A percentile compares a stretch with the other conserved stretches of the same genome.
Evolutionary conservation across 2,113 vertebrate genomes (phyloP).

Genomic region (Psettodes erumei): DNA sequence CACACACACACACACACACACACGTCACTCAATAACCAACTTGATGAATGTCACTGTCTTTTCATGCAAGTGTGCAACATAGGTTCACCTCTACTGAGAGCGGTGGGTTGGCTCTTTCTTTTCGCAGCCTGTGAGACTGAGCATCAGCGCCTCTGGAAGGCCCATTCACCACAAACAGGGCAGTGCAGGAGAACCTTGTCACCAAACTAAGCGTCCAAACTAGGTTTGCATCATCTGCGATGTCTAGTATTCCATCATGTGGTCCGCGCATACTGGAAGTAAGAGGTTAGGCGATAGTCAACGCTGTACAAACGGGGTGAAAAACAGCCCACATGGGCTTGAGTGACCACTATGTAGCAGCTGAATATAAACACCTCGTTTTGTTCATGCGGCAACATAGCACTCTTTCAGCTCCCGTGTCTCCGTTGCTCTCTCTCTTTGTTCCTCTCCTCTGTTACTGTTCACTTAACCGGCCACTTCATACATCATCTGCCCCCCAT

Average conservation of each 20-base stretch:
- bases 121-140: conserved; percentile 17
- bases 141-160: conserved; percentile 44
- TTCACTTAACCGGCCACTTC: conserved; percentile 33
- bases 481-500: conserved; percentile 53
- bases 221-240: conserved; percentile 63
- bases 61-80: conserved; percentile 36
- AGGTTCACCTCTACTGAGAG: conserved; percentile 44
- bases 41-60: conserved; percentile 65
- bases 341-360: conserved; percentile 66
- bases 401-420: conserved; percentile 12
- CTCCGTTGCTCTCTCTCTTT: conserved; percentile 1
- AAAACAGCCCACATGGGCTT: conserved; percentile 69
- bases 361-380: conserved; percentile 72
- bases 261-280: not conserved
- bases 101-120: conserved; percentile 14
- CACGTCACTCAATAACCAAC: conserved; percentile 57
- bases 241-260: conserved; percentile 65
- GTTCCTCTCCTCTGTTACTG: conserved; percentile 10
- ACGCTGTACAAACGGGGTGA: conserved; percentile 67
- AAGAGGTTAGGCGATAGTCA: not conserved
- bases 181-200: conserved; percentile 61
- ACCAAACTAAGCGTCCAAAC: conserved; percentile 50
- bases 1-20: too few species aligned
- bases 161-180: conserved; percentile 59
- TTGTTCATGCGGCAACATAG: conserved; percentile 19